Evolutionary conservation across 2,888 invertebrate species (phyloP).

Genomic region (Melanotus villosus): DNA sequence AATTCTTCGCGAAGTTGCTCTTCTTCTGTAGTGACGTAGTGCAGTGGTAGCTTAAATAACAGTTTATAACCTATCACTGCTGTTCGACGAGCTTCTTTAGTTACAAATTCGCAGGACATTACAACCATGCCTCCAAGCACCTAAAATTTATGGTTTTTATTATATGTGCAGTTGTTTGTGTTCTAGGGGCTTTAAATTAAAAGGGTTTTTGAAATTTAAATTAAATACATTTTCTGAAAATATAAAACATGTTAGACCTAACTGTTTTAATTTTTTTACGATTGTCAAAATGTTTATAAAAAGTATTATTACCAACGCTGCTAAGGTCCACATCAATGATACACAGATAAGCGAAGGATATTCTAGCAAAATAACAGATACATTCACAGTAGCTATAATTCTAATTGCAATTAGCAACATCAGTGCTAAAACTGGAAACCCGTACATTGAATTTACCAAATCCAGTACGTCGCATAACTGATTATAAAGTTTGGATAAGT

Average conservation of each 20-base stretch:
- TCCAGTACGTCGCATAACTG: constrained; percentile 4
- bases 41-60: constrained; percentile 6
- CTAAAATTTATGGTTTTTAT: constrained; percentile 9
- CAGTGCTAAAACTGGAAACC: not conserved
- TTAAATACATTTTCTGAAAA: too few relatives aligned
- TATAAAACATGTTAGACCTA: too few relatives aligned
- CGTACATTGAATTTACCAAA: constrained; percentile 1
- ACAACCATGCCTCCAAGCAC: not conserved
- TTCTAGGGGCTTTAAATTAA: too few relatives aligned
- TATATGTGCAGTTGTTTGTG: too few relatives aligned
- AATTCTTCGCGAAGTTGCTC: not conserved
- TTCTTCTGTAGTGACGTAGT: not conserved
- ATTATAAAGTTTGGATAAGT: constrained; percentile 4
- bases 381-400: constrained; percentile 12
- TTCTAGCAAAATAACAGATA: not conserved
- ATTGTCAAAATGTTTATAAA: too few relatives aligned
- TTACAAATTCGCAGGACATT: constrained; percentile 2
- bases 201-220: too few relatives aligned
- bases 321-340: not conserved
- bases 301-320: not conserved
- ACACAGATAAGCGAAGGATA: not conserved
- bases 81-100: not conserved
- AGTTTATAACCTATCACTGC: constrained; percentile 15
- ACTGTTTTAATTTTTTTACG: too few relatives aligned
- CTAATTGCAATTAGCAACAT: not conserved